A percentile compares a stretch with the other conserved stretches of the same genome.
These are phyloP conservation scores for Entomobrya proxima DNA, from an alignment of 2,888 invertebrate species.

Conservation along the genomic window DNA sequence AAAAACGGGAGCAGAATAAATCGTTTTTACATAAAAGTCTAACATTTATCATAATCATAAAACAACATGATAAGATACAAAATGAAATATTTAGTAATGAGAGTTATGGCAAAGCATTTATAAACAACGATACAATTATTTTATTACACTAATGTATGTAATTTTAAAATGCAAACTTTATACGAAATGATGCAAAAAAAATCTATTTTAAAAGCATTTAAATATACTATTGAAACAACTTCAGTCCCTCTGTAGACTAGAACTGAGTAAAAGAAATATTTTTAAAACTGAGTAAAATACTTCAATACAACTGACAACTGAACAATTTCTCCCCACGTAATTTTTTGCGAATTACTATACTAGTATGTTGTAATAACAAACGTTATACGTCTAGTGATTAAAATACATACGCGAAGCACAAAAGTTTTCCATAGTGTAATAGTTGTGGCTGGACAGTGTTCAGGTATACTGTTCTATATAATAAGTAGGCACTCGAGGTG, in stretches of 20 bases:
- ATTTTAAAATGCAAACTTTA: not conserved
- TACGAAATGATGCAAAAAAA: constrained; percentile 1
- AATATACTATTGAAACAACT: not conserved
- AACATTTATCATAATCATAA: not conserved
- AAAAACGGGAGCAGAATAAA: constrained; percentile 52
- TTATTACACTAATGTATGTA: not conserved
- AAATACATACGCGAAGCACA: too few relatives aligned
- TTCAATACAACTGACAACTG: constrained; percentile 6
- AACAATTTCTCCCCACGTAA: too few relatives aligned
- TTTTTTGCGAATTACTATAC: too few relatives aligned
- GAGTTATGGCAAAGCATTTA: not conserved
- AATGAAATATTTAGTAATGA: not conserved
- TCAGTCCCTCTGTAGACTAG: constrained; percentile 60
- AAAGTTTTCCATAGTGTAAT: too few relatives aligned
- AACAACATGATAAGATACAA: not conserved
- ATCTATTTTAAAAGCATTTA: not conserved
- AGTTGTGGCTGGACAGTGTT: constrained; percentile 8
- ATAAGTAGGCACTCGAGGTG: constrained; percentile 46
- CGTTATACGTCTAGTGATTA: too few relatives aligned
- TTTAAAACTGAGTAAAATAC: constrained; percentile 1
- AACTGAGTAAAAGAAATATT: constrained; percentile 32
- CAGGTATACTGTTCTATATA: constrained; percentile 24
- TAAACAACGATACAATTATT: not conserved
- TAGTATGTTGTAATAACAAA: too few relatives aligned
- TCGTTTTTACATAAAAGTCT: not conserved